These are phyloP conservation scores for Carpatolechia fugitivella DNA, from an alignment of 2,888 invertebrate species.

Conservation along the genomic window DNA sequence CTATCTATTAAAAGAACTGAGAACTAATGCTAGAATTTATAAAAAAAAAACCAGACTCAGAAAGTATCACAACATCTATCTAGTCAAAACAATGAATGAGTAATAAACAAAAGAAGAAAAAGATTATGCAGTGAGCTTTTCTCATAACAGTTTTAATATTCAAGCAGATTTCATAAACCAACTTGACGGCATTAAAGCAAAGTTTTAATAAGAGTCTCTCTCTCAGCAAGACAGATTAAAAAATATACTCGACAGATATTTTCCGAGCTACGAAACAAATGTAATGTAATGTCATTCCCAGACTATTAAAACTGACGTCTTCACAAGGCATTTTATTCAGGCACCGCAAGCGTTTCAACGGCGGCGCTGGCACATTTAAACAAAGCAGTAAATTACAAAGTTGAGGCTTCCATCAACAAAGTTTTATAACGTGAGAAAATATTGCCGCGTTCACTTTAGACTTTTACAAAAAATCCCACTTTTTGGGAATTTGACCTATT, in stretches of 20 bases:
- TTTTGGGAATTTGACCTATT: not conserved
- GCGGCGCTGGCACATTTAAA: slow-evolving; percentile 34
- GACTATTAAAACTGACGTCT: slow-evolving; percentile 14
- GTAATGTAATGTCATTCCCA: slow-evolving; percentile 12
- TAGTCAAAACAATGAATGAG: not conserved
- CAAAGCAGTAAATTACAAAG: slow-evolving; percentile 56
- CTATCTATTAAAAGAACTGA: too few relatives aligned
- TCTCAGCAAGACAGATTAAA: not conserved
- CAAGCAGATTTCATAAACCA: slow-evolving; percentile 1
- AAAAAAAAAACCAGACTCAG: too few relatives aligned
- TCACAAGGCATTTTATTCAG: slow-evolving; percentile 14
- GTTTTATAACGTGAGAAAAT: slow-evolving; percentile 45
- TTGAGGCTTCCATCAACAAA: slow-evolving; percentile 35
- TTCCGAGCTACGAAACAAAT: slow-evolving; percentile 7
- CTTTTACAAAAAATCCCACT: slow-evolving; percentile 9
- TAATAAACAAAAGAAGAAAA: not conserved
- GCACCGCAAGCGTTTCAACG: slow-evolving; percentile 13
- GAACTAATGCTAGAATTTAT: too few relatives aligned
- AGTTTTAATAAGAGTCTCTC: not conserved
- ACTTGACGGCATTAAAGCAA: slow-evolving; percentile 6
- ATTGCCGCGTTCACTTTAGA: slow-evolving; percentile 20
- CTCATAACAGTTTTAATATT: not conserved
- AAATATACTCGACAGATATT: slow-evolving; percentile 3
- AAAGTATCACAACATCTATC: too few relatives aligned
- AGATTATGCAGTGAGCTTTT: not conserved